A percentile compares a stretch with the other conserved stretches of the same genome.
Conservation (phyloP, 1,140 invertebrate species). For the Manduca sexta region DNA sequence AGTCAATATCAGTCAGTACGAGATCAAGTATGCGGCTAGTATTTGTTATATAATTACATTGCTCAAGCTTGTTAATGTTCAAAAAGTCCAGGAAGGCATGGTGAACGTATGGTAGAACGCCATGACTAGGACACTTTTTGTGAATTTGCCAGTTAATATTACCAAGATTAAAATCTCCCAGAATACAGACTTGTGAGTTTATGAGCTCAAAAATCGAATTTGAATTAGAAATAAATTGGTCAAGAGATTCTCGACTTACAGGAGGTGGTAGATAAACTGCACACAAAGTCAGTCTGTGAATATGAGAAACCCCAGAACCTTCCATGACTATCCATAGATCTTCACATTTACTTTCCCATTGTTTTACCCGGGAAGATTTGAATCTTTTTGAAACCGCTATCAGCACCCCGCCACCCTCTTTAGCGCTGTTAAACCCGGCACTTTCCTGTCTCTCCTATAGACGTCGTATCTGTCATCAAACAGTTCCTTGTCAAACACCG, state of each 20-base stretch:
- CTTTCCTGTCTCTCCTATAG: slow-evolving; percentile 19
- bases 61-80: too few species aligned
- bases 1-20: background rate
- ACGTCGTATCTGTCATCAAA: slow-evolving; percentile 10
- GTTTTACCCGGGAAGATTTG: slow-evolving; percentile 4
- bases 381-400: slow-evolving; percentile 22
- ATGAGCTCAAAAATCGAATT: too few species aligned
- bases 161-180: background rate
- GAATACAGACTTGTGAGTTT: background rate
- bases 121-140: too few species aligned
- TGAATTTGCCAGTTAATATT: too few species aligned
- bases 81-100: too few species aligned
- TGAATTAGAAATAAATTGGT: background rate
- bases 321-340: slow-evolving; percentile 22
- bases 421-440: background rate
- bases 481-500: background rate
- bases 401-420: slow-evolving; percentile 21
- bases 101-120: too few species aligned
- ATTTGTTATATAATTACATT: too few species aligned
- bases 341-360: slow-evolving; percentile 20
- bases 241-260: background rate
- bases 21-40: background rate
- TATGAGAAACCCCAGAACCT: background rate
- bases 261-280: background rate
- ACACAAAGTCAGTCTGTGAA: background rate